Base-by-base conservation (phyloP, 2,113 vertebrate genomes). In the Melanerpes aurifrons region DNA sequence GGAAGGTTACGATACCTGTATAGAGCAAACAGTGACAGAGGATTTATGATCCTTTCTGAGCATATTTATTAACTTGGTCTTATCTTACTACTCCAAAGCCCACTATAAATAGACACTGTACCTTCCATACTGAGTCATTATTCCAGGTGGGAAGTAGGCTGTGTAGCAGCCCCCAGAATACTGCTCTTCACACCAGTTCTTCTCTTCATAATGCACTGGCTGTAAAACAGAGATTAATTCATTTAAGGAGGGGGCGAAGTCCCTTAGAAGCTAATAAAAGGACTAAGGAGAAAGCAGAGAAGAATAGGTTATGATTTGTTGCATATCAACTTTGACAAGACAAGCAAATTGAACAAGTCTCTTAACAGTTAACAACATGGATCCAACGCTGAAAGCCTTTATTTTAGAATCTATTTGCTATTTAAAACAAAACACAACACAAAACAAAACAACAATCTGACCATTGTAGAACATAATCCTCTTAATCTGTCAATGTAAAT, bases 141-240 rank as follows among this genome's bases (percentile, higher is more conserved):
- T 98, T 45, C 99, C 99, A 3, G 99, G 99, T 45, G 99, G 99
- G 87, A 98, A 99, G 87, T 99, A 99, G 24, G 98, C 98, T 0
- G 99, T 99, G 96, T 99, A 99, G 96, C 99, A 99, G 56, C 99
- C 99, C 13, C 98, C 99, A 4, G 99, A 99, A 96, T 99, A 99
- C 83, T 99, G 98, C 73, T 99, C 99, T 82, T 99, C 99, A 97
- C 98, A 99, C 99, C 99, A 99, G 97, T 99, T 99, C 98, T 99
- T 99, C 97, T 99, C 99, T 97, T 99, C 99, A 28, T 99, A 99
- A 95, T 99, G 99, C 64, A 99, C 98, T 1, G 99, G 99, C 99
- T 99, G 96, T 77, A 97, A 97, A 85, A 85, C 43, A 96, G 53
- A 95, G 64, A 87, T 78, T 86, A 77, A 95, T 89, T 86, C 82